phyloP scores from a whole-genome alignment of 2,888 invertebrate genomes.

The Poecilobothrus nobilitatus region DNA sequence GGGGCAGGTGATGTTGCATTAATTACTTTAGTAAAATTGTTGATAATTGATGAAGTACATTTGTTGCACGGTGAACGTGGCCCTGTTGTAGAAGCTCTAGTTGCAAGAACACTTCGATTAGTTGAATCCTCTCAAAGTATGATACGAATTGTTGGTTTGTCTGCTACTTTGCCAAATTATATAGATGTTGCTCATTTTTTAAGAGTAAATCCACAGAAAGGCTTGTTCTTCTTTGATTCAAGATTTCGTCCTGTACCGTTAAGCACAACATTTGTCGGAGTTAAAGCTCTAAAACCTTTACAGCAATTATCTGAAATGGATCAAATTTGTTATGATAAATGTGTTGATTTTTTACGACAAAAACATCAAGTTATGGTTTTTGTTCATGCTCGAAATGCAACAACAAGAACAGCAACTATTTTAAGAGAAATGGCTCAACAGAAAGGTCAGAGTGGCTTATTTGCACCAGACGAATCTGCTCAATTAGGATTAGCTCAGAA shows the following conservation, averaged over 20 bases:
- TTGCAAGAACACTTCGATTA: constrained; percentile 89
- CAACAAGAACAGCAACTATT: constrained; percentile 76
- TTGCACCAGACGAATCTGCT: constrained; percentile 56
- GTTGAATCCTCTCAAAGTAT: constrained; percentile 85
- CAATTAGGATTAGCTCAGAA: constrained; percentile 62
- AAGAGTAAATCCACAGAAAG: constrained; percentile 82
- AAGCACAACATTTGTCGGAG: constrained; percentile 82
- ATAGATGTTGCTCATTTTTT: constrained; percentile 92
- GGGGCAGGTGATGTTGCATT: constrained; percentile 82
- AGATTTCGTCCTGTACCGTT: constrained; percentile 93
- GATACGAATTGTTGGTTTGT: constrained; percentile 94
- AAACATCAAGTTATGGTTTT: constrained; percentile 97
- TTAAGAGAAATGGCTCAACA: constrained; percentile 74
- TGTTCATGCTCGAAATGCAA: constrained; percentile 96
- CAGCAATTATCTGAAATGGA: constrained; percentile 74
- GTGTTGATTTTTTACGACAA: constrained; percentile 70
- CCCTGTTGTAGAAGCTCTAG: constrained; percentile 93
- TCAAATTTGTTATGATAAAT: constrained; percentile 86
- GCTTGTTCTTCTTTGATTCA: constrained; percentile 89
- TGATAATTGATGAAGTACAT: constrained; percentile 97
- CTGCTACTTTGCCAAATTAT: constrained; percentile 97
- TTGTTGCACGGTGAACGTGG: constrained; percentile 94
- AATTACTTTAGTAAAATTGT: constrained; percentile 78
- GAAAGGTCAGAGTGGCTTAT: constrained; percentile 60
- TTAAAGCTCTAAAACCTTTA: constrained; percentile 57